Evolutionary conservation across 2,113 vertebrate species (phyloP).

Genomic region (Nesoenas mayeri): DNA sequence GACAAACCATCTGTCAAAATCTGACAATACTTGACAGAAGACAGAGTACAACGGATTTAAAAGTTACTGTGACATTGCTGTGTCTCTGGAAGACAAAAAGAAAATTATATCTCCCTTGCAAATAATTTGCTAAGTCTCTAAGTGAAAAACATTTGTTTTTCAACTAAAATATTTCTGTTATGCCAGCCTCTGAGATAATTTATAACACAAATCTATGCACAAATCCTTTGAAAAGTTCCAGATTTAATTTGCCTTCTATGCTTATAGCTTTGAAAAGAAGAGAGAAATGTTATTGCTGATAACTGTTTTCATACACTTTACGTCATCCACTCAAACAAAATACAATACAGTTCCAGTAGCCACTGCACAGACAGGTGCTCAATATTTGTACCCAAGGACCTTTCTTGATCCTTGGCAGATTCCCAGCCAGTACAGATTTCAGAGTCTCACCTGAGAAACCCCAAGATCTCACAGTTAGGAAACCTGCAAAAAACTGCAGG

Average conservation of each 20-base stretch:
- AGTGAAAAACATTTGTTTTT: not conserved
- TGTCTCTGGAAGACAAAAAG: not conserved
- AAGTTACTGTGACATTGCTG: not conserved
- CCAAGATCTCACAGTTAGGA: not conserved
- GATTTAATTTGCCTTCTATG: not conserved
- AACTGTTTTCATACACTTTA: not conserved
- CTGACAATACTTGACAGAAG: not conserved
- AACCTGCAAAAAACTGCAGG: not conserved
- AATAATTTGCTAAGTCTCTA: not conserved
- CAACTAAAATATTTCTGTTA: not conserved
- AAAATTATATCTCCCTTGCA: not conserved
- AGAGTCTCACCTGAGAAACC: not conserved
- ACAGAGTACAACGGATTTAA: not conserved
- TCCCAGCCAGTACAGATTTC: not conserved
- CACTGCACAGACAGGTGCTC: too few species aligned
- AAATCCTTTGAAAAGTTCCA: not conserved
- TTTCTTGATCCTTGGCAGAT: not conserved
- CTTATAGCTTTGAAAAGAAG: not conserved
- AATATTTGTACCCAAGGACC: not conserved
- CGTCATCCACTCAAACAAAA: not conserved
- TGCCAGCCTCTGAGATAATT: not conserved
- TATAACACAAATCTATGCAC: not conserved
- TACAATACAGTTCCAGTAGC: not conserved
- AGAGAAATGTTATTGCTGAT: not conserved
- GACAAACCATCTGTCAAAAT: conserved; percentile 19